A percentile compares a stretch with the other conserved stretches of the same genome.
Evolutionary conservation across 2,888 invertebrate genomes (phyloP).

Genomic region (Habroteleia sp.): DNA sequence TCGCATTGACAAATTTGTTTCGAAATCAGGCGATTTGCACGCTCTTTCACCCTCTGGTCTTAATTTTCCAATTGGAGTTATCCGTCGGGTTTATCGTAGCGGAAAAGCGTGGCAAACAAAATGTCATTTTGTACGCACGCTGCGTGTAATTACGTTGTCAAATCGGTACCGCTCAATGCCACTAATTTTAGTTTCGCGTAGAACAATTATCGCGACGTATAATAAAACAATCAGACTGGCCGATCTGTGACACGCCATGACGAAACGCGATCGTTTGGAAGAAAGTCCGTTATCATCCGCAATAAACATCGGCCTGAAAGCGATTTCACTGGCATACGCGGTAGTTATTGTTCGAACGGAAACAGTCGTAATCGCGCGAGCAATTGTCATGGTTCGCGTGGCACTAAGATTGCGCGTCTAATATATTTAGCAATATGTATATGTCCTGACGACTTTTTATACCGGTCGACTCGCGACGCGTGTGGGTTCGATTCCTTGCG

Average conservation of each 20-base stretch:
- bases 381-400: slow-evolving; percentile 40
- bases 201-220: slow-evolving; percentile 25
- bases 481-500: slow-evolving; percentile 29
- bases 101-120: slow-evolving; percentile 46
- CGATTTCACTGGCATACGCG: slow-evolving; percentile 45
- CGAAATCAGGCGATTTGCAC: no score
- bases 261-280: slow-evolving; percentile 37
- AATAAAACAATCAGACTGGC: slow-evolving; percentile 27
- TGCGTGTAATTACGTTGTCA: slow-evolving; percentile 19
- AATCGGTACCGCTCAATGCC: slow-evolving; percentile 10
- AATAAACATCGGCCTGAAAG: slow-evolving; percentile 22
- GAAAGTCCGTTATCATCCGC: slow-evolving; percentile 56
- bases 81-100: no score
- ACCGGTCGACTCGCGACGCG: neutral
- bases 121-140: neutral
- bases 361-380: slow-evolving; percentile 25
- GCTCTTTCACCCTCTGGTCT: no score
- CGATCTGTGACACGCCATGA: slow-evolving; percentile 33
- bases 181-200: slow-evolving; percentile 1
- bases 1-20: no score
- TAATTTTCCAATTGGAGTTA: no score
- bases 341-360: slow-evolving; percentile 34
- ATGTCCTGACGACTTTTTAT: slow-evolving; percentile 14
- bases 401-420: slow-evolving; percentile 19
- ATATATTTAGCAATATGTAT: slow-evolving; percentile 23